phyloP scores from a whole-genome alignment of 2,888 invertebrate genomes.

The Andrena chrysosceles region DNA sequence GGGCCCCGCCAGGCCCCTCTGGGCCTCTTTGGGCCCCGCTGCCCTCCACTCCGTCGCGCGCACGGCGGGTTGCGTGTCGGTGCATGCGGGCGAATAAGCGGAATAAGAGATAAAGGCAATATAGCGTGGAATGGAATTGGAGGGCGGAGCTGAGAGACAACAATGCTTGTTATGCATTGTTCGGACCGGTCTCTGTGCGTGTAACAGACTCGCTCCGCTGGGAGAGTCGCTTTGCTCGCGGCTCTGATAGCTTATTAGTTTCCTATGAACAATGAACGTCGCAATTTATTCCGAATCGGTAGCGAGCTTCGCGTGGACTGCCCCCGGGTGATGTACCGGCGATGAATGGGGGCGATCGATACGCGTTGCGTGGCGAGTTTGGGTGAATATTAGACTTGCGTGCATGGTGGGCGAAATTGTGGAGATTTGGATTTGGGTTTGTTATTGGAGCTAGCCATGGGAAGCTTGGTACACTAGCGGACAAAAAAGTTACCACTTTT shows the following conservation, averaged over 20 bases:
- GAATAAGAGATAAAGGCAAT: slow-evolving; percentile 79
- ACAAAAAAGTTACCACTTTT: too few species aligned
- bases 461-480: too few species aligned
- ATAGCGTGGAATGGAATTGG: slow-evolving; percentile 76
- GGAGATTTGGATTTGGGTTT: too few species aligned
- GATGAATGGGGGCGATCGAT: not conserved
- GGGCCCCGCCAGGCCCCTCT: not conserved
- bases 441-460: too few species aligned
- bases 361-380: too few species aligned
- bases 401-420: too few species aligned
- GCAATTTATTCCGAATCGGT: slow-evolving; percentile 48
- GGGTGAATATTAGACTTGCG: too few species aligned
- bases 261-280: slow-evolving; percentile 58
- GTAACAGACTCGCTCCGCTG: slow-evolving; percentile 26
- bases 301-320: not conserved
- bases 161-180: slow-evolving; percentile 83
- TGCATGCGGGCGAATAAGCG: slow-evolving; percentile 43
- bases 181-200: slow-evolving; percentile 62
- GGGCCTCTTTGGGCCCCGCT: too few species aligned
- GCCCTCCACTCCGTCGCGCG: not conserved
- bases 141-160: slow-evolving; percentile 80
- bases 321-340: not conserved
- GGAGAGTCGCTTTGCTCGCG: not conserved
- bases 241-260: slow-evolving; percentile 67
- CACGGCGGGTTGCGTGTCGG: slow-evolving; percentile 35